A percentile compares a stretch with the other conserved stretches of the same genome.
phyloP scores from a whole-genome alignment of 2,797 vertebrate species.

The Merluccius polli region DNA sequence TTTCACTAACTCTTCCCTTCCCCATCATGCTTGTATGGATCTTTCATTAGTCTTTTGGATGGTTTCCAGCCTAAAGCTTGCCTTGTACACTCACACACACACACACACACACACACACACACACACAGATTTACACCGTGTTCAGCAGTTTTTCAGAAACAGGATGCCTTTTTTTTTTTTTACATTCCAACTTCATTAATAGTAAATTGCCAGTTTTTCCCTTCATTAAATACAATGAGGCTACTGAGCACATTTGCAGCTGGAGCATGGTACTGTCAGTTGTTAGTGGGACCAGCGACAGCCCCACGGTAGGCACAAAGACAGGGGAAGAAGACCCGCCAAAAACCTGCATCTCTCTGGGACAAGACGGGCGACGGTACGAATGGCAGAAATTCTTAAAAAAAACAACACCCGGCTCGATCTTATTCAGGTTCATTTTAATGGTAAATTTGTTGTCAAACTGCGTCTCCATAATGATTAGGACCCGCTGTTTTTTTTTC shows the following conservation, averaged over 20 bases:
- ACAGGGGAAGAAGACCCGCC: conserved; percentile 48
- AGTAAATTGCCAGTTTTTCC: conserved; percentile 78
- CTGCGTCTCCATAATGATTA: conserved; percentile 74
- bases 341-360: conserved; percentile 60
- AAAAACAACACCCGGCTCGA: conserved; percentile 58
- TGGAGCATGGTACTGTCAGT: conserved; percentile 69
- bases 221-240: conserved; percentile 80
- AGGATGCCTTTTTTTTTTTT: conserved; percentile 40
- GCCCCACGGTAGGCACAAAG: conserved; percentile 62
- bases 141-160: conserved; percentile 67
- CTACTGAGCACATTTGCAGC: conserved; percentile 66
- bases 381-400: conserved; percentile 61
- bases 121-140: conserved; percentile 72
- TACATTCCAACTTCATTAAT: conserved; percentile 77
- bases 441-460: conserved; percentile 82
- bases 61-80: conserved; percentile 66
- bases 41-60: conserved; percentile 74
- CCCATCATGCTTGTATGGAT: conserved; percentile 59
- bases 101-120: conserved; percentile 74
- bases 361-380: conserved; percentile 60
- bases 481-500: conserved; percentile 67
- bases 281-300: conserved; percentile 72
- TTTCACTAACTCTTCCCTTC: conserved; percentile 55
- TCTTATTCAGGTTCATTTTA: conserved; percentile 74
- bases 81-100: conserved; percentile 73